A percentile compares a stretch with the other conserved stretches of the same genome.
These are phyloP conservation scores for Pristionchus maxplancki DNA, from an alignment of 2,888 invertebrate species.

Conservation along the genomic window DNA sequence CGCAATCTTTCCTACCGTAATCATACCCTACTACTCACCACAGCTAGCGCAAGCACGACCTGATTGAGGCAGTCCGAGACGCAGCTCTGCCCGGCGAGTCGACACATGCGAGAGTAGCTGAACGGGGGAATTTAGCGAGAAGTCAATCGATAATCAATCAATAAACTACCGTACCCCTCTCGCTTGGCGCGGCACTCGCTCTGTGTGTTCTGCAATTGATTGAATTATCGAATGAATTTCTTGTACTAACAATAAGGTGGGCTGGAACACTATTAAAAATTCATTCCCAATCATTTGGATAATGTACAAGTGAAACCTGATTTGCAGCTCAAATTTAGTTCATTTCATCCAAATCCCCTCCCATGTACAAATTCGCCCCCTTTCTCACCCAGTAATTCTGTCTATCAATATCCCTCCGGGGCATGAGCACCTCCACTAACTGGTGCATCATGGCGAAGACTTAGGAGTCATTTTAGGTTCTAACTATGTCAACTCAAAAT, in stretches of 20 bases:
- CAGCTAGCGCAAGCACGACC: slow-evolving; percentile 37
- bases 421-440: slow-evolving; percentile 35
- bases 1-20: background rate
- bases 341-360: no score
- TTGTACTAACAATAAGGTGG: no score
- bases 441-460: background rate
- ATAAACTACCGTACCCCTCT: slow-evolving; percentile 14
- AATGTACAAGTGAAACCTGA: no score
- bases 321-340: no score
- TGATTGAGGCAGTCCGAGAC: slow-evolving; percentile 48
- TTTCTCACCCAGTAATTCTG: slow-evolving; percentile 3
- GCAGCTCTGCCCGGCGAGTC: slow-evolving; percentile 48
- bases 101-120: slow-evolving; percentile 33
- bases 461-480: no score
- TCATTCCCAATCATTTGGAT: no score
- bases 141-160: background rate
- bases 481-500: no score
- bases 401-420: slow-evolving; percentile 4
- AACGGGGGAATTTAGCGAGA: background rate
- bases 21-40: slow-evolving; percentile 41
- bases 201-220: background rate
- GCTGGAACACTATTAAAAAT: no score
- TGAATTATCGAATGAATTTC: no score
- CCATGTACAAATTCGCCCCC: no score
- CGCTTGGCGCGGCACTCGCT: background rate